Base-by-base conservation (phyloP, 2,888 invertebrate species). In the Nephrotoma guestfalica region DNA sequence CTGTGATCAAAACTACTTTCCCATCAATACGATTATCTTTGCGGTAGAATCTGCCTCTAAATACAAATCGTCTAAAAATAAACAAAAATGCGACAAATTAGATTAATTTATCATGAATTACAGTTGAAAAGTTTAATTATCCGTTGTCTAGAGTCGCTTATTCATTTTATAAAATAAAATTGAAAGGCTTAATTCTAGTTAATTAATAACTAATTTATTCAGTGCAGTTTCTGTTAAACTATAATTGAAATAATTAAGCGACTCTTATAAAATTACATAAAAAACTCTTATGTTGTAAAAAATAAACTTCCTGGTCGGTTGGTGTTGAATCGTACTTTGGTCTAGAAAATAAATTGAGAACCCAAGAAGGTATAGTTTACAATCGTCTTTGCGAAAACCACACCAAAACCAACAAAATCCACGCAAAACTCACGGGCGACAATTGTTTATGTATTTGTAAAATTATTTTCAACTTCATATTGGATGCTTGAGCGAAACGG, bases 1-100 rank as follows among this genome's bases (percentile, higher is more conserved):
- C 96, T 0, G 96, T 96, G 51, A 96, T 90, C 71, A 96, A 92
- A 4, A 94, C 92, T 41, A 94, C 93, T 92, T 94, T 94, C 88
- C 92, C 93, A 45, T 93, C 92, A 0, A 93, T 93, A 7, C 90
- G 89, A 42, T 71, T 71, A 9, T 71, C 71, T 71, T 71, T 71
- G 30, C 71, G 71, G 71, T 71, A 71, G 9, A 30, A 71, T 71
- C 7, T 11, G 71, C 71, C 71, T 71, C 9, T 71, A 30, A 71
- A 71, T 2, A 30, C 30, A 30, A 30, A 71, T 71, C 9, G 71
- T 71, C 71, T 71, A 11, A 3, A 71, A 71, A 6, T 9, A 30
- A 15, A 51, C 0, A 51, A 51, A 51, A 51, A n/a, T 15, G 15
- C 3, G 5, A 4, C 5, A 43, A 9, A 43, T 9, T 11, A 6